A percentile compares a stretch with the other conserved stretches of the same genome.
phyloP scores from a whole-genome alignment of 2,797 vertebrate genomes.

The Melopsittacus undulatus region DNA sequence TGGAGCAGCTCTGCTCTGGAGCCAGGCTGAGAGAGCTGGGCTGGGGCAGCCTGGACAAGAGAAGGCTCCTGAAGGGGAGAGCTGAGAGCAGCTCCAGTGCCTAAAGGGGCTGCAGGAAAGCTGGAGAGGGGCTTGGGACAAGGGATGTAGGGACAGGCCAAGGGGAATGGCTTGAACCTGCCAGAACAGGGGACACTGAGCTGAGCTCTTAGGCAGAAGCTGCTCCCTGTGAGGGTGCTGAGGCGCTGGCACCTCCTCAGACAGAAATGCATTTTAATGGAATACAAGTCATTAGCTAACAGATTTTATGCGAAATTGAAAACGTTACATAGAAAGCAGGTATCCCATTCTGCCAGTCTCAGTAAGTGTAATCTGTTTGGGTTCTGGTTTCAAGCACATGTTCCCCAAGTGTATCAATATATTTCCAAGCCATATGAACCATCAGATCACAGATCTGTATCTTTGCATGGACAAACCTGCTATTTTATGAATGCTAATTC shows the following conservation, averaged over 20 bases:
- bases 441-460: background rate
- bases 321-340: background rate
- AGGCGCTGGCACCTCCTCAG: background rate
- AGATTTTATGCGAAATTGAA: background rate
- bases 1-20: background rate
- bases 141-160: too few relatives aligned
- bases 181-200: background rate
- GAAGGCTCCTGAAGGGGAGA: too few relatives aligned
- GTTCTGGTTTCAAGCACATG: background rate
- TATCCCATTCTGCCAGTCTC: background rate
- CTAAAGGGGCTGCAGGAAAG: too few relatives aligned
- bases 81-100: too few relatives aligned
- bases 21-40: background rate
- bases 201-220: background rate
- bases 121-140: too few relatives aligned
- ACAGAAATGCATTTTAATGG: background rate
- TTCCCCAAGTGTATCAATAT: background rate
- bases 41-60: too few relatives aligned
- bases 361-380: fast-evolving
- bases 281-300: background rate
- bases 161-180: too few relatives aligned
- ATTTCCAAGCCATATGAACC: background rate
- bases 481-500: background rate
- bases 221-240: background rate
- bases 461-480: background rate